Evolutionary conservation across 2,113 vertebrate genomes (phyloP).

Genomic region (Triplophysa siluroides): DNA sequence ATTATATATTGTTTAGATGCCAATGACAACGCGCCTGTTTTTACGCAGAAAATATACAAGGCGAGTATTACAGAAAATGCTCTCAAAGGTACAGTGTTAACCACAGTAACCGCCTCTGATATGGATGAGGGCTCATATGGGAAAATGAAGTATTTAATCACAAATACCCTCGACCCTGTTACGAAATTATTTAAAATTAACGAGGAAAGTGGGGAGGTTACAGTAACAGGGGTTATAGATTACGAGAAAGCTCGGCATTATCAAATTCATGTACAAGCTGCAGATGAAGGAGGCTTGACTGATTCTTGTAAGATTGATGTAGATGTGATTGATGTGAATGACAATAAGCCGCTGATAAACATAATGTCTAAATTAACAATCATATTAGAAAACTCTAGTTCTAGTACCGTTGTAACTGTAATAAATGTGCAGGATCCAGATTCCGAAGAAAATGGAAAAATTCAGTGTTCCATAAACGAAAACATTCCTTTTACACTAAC

Average conservation of each 20-base stretch:
- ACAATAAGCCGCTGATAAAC: constrained; percentile 24
- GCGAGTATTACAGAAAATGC: constrained; percentile 45
- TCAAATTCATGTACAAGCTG: constrained; percentile 57
- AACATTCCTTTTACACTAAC: constrained; percentile 57
- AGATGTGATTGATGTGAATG: constrained; percentile 54
- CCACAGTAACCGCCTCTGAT: constrained; percentile 60
- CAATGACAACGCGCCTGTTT: constrained; percentile 24
- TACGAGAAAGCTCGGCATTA: constrained; percentile 56
- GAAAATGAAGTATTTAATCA: constrained; percentile 62
- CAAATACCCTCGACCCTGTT: constrained; percentile 25
- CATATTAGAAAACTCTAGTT: constrained; percentile 32
- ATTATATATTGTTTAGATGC: constrained; percentile 15
- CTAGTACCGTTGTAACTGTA: constrained; percentile 28
- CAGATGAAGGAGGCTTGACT: constrained; percentile 60
- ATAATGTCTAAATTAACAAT: constrained; percentile 14
- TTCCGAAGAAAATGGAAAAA: constrained; percentile 65
- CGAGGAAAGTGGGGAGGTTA: too few species aligned
- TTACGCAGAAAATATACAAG: neutral
- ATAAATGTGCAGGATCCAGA: constrained; percentile 61
- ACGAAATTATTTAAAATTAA: too few species aligned
- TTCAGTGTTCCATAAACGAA: constrained; percentile 50
- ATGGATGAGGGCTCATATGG: constrained; percentile 62
- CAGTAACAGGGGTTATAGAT: constrained; percentile 49
- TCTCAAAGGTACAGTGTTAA: constrained; percentile 37
- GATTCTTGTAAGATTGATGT: constrained; percentile 62